Evolutionary conservation across 2,113 vertebrate genomes (phyloP).

Genomic region (Aptenodytes forsteri): DNA sequence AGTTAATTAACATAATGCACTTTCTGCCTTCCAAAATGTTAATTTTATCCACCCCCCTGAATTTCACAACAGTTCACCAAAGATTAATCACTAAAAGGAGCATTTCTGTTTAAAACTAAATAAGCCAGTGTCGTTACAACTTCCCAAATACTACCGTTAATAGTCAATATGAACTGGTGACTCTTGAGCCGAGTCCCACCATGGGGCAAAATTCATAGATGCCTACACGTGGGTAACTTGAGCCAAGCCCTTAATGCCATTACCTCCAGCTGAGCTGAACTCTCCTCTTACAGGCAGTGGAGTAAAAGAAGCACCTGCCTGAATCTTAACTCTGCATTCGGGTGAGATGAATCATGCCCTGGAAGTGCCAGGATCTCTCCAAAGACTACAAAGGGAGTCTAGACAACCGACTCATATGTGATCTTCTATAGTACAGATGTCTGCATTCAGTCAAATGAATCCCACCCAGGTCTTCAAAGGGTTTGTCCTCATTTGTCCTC

Average conservation of each 20-base stretch:
- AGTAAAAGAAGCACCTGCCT: not conserved
- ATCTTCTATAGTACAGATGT: not conserved
- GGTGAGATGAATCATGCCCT: not conserved
- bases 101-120: not conserved
- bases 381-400: not conserved
- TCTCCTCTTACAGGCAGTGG: not conserved
- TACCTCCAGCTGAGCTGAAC: not conserved
- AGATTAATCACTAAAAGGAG: not conserved
- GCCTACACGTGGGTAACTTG: not conserved
- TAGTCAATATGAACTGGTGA: not conserved
- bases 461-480: not conserved
- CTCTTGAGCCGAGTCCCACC: not conserved
- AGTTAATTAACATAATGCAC: slow-evolving; percentile 32
- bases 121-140: not conserved
- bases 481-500: not conserved
- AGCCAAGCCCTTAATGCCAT: not conserved
- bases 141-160: not conserved
- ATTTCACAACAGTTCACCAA: not conserved
- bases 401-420: rapidly evolving
- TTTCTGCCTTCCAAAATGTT: slow-evolving; percentile 6
- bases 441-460: not conserved
- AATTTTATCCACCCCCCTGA: not conserved
- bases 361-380: not conserved
- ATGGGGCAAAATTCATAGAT: not conserved
- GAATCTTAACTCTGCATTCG: not conserved